Evolutionary conservation across 2,797 vertebrate species (phyloP), one percentile per base, ranked within the genome.

Genomic region (Podarcis lilfordi): DNA sequence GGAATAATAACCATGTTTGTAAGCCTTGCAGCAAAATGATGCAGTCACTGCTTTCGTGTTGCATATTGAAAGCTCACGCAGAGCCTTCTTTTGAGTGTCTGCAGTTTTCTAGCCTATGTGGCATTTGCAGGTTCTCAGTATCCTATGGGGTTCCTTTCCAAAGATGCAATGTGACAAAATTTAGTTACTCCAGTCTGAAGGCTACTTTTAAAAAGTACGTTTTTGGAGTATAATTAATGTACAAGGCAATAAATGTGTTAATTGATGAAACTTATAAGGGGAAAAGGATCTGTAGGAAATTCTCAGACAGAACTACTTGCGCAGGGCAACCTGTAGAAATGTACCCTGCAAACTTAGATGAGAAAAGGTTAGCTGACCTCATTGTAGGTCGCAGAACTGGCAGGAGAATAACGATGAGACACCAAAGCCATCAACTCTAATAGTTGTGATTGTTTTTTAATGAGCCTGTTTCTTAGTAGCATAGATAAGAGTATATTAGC

Each of bases 181-280:
- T 92, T 90, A 76, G 71, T 82, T 78, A 6, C 40, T 85, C 66
- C 78, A 87, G 74, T 27, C 86, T 40, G 32, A 86, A 86, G 21
- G 29, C 68, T 78, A 8, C 43, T 43, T 80, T 59, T 88, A 77
- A 72, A 23, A 86, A 64, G 43, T 35, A 61, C 68, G 43, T 80
- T n/a, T 88, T 11, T 87, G 45, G 72, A 86, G 80, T 74, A 64
- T 64, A 76, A 80, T 79, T 72, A 76, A 80, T 79, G 9, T 74
- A 64, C 23, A 29, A 59, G n/a, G 50, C 75, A 80, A 81, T 55
- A 35, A 32, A 4, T 37, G 8, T n/a, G 8, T 43, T 87, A 64
- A 59, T 45, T 84, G n/a, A 37, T 35, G 8, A 61, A 59, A 59
- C 6, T 50, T 71, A 21, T 11, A 5, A 32, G 50, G 72, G 5